Base-by-base conservation (phyloP, 1,140 invertebrate genomes). In the Drosophila triauraria region DNA sequence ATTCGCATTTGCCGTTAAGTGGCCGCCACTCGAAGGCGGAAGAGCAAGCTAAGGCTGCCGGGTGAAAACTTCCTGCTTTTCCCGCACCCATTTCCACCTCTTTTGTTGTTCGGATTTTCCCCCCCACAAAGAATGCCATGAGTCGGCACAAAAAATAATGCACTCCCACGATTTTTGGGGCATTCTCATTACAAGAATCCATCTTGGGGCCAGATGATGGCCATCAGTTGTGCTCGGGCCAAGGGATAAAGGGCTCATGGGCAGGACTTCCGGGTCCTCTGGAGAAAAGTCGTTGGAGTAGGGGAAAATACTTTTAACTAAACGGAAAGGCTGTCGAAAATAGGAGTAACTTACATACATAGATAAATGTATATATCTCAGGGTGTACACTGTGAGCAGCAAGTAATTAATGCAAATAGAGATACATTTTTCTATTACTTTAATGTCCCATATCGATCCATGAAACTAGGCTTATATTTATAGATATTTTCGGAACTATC, bases 1-100 rank as follows among this genome's bases (percentile, higher is more conserved):
- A 87, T 87, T 87, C 83, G 72, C 83, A 87, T 82, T 87, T 70
- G 84, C 72, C 50, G 83, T 87, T 87, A 87, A 87, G 83, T 83
- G 85, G 82, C 75, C 38, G 65, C 40, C 75, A 79, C 63, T 82
- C 65, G 57, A 76, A 64, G 48, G 42, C 54, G 35, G 57, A 47
- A 68, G 40, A 56, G 53, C 54, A 50, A 77, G 76, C 58, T 74
- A 59, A 54, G 64, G 40, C 46, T 53, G 42, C 51, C 46, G 40
- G 42, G 23, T 25, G 30, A 35, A 67, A 42, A 47, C 62, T 67
- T 76, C 54, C 75, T 53, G 75, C 63, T 38, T 60, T 51, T 42
- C 17, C 32, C 47, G 30, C 27, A 25, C 32, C 10, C 4, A 17
- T 32, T 17, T 42, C 38, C 27, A 43, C 32, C 9, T 13, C 46